Evolutionary conservation across 2,797 vertebrate genomes (phyloP).

Genomic region (Peromyscus melanophrys): DNA sequence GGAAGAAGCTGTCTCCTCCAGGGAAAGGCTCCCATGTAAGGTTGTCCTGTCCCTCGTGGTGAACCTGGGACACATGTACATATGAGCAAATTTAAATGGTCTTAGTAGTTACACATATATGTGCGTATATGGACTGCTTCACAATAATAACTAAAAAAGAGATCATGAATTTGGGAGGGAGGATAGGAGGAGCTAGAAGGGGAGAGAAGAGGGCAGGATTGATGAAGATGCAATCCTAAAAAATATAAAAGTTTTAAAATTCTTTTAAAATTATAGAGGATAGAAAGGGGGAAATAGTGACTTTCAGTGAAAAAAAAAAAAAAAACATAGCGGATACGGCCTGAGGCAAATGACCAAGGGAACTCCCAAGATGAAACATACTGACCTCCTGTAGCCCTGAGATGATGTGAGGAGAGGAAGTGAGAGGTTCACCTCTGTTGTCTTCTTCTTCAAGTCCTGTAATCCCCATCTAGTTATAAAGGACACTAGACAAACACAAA

Average conservation of each 20-base stretch:
- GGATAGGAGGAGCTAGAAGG: no score
- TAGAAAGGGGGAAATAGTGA: not conserved
- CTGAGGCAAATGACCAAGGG: not conserved
- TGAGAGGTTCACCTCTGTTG: not conserved
- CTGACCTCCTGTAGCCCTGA: not conserved
- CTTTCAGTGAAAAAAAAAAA: not conserved
- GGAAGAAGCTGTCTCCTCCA: not conserved
- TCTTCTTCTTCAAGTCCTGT: not conserved
- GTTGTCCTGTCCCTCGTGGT: not conserved
- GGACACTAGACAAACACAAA: not conserved
- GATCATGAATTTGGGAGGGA: not conserved
- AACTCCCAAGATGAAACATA: not conserved
- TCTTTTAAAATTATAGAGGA: not conserved
- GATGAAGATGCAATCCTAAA: not conserved
- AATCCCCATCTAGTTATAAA: not conserved
- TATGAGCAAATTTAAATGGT: not conserved
- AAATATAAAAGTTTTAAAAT: not conserved
- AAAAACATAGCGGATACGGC: not conserved
- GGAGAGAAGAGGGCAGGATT: not conserved
- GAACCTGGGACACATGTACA: not conserved
- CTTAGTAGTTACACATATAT: not conserved
- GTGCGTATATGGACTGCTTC: not conserved
- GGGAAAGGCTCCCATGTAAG: no score
- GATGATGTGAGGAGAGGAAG: not conserved
- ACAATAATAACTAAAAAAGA: not conserved